Percentiles rank a stretch among this genome's conserved stretches.
These are phyloP conservation scores for Callipepla squamata DNA, from an alignment of 2,113 vertebrate species.

Conservation along the genomic window DNA sequence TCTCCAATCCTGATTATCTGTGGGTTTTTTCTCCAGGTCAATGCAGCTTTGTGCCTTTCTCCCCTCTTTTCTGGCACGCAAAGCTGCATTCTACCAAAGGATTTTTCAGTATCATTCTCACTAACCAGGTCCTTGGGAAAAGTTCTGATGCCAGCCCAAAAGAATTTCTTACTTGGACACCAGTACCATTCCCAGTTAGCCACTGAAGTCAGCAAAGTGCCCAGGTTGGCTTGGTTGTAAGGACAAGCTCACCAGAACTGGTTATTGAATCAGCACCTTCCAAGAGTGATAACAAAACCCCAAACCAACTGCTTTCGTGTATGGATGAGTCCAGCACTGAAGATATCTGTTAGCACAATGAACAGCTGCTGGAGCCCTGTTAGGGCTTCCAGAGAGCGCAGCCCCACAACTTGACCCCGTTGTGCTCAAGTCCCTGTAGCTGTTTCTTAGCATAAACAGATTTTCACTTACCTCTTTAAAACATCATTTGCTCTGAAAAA, in stretches of 20 bases:
- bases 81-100: not conserved
- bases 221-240: rapidly evolving
- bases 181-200: rapidly evolving
- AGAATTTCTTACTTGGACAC: not conserved
- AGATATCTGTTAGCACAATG: not conserved
- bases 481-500: not conserved
- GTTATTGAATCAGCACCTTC: not conserved
- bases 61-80: not conserved
- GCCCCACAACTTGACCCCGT: not conserved
- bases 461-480: conserved; percentile 35
- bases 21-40: rapidly evolving
- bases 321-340: not conserved
- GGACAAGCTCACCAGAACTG: not conserved
- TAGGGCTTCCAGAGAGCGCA: conserved; percentile 24
- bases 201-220: not conserved
- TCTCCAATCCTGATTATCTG: not conserved
- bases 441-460: conserved; percentile 36
- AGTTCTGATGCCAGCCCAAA: not conserved
- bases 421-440: not conserved
- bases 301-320: not conserved
- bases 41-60: not conserved
- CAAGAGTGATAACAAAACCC: not conserved
- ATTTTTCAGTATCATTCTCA: not conserved
- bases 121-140: not conserved
- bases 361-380: not conserved